phyloP scores from a whole-genome alignment of 1,140 invertebrate genomes.

The Tetragnatha versicolor region DNA sequence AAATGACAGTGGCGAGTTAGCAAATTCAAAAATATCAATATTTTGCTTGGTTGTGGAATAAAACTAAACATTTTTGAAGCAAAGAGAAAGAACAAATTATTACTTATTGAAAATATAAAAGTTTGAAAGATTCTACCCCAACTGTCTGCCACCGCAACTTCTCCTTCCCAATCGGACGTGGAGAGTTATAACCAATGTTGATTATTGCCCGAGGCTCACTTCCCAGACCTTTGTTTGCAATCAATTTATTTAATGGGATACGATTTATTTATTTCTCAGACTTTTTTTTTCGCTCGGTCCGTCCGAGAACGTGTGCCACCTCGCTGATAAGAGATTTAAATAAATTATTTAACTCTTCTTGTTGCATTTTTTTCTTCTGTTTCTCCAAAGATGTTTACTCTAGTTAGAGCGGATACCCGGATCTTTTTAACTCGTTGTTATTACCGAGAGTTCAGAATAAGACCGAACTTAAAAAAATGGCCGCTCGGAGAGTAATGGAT shows the following conservation, averaged over 20 bases:
- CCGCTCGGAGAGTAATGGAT: slow-evolving; percentile 37
- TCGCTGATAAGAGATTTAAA: slow-evolving; percentile 50
- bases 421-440: too few relatives aligned
- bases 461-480: not conserved
- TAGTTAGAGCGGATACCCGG: not conserved
- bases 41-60: too few relatives aligned
- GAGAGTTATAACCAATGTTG: slow-evolving; percentile 45
- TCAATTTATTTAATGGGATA: slow-evolving; percentile 53
- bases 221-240: slow-evolving; percentile 47
- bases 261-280: slow-evolving; percentile 45
- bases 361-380: slow-evolving; percentile 13
- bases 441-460: too few relatives aligned
- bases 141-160: too few relatives aligned
- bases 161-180: too few relatives aligned
- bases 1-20: too few relatives aligned
- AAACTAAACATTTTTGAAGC: too few relatives aligned
- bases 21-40: too few relatives aligned
- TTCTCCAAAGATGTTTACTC: slow-evolving; percentile 15
- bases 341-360: too few relatives aligned
- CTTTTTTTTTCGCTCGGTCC: slow-evolving; percentile 19
- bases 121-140: too few relatives aligned
- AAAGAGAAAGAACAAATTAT: too few relatives aligned
- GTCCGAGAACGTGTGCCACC: slow-evolving; percentile 40
- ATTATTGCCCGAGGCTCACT: slow-evolving; percentile 30
- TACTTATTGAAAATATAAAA: too few relatives aligned